These are phyloP conservation scores for Zosterops hypoxanthus DNA, from an alignment of 2,113 vertebrate genomes.

Conservation along the genomic window DNA sequence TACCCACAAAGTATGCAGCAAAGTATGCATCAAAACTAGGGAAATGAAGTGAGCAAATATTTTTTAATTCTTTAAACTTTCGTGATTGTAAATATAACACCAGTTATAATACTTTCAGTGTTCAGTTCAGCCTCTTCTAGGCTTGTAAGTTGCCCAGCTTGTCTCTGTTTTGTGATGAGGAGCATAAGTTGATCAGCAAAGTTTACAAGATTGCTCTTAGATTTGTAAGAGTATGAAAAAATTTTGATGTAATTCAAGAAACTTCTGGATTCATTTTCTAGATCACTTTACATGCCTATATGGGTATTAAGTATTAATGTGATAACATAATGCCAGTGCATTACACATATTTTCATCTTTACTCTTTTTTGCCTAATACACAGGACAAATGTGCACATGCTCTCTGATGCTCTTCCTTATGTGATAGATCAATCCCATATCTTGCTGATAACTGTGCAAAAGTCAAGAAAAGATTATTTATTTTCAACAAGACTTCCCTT, in stretches of 20 bases:
- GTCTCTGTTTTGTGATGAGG: neutral
- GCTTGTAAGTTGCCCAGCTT: neutral
- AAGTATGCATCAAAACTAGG: neutral
- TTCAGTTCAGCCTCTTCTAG: neutral
- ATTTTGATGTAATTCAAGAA: neutral
- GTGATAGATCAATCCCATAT: neutral
- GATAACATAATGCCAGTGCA: neutral
- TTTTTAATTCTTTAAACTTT: neutral
- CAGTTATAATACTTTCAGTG: neutral
- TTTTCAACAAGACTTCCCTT: neutral
- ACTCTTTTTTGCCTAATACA: neutral
- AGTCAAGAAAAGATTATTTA: neutral
- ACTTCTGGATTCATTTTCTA: neutral
- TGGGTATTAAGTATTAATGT: neutral
- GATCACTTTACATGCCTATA: neutral
- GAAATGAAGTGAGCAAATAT: neutral
- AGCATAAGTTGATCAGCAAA: neutral
- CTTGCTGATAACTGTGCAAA: neutral
- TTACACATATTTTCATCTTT: neutral
- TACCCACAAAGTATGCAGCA: neutral
- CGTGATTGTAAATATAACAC: neutral
- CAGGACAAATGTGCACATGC: neutral
- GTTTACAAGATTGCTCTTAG: neutral
- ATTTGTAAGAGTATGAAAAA: neutral
- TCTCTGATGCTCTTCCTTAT: neutral